These are phyloP conservation scores for Fragum sueziense DNA, from an alignment of 2,888 invertebrate species.

Conservation along the genomic window DNA sequence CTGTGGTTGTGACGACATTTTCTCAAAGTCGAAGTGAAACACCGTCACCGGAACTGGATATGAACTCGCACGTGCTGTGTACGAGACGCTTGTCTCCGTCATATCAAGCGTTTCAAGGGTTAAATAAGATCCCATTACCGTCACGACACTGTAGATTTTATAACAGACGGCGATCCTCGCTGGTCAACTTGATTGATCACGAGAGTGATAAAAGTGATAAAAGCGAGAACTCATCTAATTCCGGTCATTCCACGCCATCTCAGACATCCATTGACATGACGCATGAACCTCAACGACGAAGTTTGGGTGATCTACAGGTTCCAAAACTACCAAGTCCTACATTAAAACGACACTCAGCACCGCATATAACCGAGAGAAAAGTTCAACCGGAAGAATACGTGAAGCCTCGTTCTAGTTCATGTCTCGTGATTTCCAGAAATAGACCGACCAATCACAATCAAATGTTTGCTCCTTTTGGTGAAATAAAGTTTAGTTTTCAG, in stretches of 20 bases:
- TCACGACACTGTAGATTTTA: constrained; percentile 65
- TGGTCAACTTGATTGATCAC: constrained; percentile 58
- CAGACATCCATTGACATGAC: constrained; percentile 33
- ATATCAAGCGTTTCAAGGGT: constrained; percentile 39
- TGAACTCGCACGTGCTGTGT: background rate
- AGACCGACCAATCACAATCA: constrained; percentile 32
- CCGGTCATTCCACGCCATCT: constrained; percentile 31
- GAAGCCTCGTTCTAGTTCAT: constrained; percentile 53
- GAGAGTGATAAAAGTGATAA: constrained; percentile 20
- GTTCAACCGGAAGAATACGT: constrained; percentile 30
- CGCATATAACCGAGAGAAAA: constrained; percentile 52
- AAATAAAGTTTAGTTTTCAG: constrained; percentile 81
- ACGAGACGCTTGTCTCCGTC: constrained; percentile 49
- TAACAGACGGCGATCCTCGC: constrained; percentile 72
- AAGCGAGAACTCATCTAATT: constrained; percentile 36
- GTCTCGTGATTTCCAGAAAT: constrained; percentile 43
- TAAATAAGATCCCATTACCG: constrained; percentile 49
- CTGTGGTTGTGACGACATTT: constrained; percentile 59
- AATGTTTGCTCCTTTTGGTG: constrained; percentile 71
- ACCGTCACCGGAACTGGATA: constrained; percentile 13
- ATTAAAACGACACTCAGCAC: constrained; percentile 70
- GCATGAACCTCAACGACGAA: constrained; percentile 37
- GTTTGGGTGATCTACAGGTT: constrained; percentile 54
- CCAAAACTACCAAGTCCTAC: constrained; percentile 41
- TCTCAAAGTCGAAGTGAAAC: constrained; percentile 25